phyloP scores from a whole-genome alignment of 2,797 vertebrate species.

The Varecia variegata region DNA sequence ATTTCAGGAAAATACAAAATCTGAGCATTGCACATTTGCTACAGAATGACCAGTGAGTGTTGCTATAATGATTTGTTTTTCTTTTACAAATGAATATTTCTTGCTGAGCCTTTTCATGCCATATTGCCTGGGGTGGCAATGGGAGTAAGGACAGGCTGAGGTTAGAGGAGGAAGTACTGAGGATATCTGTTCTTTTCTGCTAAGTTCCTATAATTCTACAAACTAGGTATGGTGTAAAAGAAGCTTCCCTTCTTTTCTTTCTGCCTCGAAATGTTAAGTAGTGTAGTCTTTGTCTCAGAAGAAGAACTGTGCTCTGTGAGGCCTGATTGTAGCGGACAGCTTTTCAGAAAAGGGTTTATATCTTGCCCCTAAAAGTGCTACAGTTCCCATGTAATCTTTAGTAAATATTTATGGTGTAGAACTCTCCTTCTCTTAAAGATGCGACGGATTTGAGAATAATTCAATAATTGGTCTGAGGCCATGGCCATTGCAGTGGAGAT shows the following conservation, averaged over 20 bases:
- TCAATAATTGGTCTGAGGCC: not conserved
- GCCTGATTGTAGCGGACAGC: not conserved
- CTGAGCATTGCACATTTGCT: slow-evolving; percentile 81
- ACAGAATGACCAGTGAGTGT: slow-evolving; percentile 82
- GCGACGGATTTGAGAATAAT: not conserved
- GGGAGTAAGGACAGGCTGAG: slow-evolving; percentile 65
- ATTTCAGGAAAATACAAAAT: slow-evolving; percentile 83
- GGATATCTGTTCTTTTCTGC: slow-evolving; percentile 36
- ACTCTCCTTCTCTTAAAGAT: not conserved
- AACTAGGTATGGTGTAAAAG: not conserved
- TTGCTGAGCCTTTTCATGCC: slow-evolving; percentile 80
- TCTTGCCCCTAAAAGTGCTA: not conserved
- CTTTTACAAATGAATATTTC: slow-evolving; percentile 79
- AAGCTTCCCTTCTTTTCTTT: not conserved
- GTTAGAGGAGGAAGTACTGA: slow-evolving; percentile 57
- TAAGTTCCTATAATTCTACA: slow-evolving; percentile 24
- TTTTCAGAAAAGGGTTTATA: not conserved
- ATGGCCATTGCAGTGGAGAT: not conserved
- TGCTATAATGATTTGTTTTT: slow-evolving; percentile 82
- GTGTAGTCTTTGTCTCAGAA: not conserved
- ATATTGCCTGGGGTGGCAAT: slow-evolving; percentile 68
- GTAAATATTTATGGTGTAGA: not conserved
- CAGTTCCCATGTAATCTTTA: not conserved
- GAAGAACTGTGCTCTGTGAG: not conserved
- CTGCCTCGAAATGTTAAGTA: not conserved